Evolutionary conservation across 2,797 vertebrate genomes (phyloP).

Genomic region (Basileuterus tristriatus): DNA sequence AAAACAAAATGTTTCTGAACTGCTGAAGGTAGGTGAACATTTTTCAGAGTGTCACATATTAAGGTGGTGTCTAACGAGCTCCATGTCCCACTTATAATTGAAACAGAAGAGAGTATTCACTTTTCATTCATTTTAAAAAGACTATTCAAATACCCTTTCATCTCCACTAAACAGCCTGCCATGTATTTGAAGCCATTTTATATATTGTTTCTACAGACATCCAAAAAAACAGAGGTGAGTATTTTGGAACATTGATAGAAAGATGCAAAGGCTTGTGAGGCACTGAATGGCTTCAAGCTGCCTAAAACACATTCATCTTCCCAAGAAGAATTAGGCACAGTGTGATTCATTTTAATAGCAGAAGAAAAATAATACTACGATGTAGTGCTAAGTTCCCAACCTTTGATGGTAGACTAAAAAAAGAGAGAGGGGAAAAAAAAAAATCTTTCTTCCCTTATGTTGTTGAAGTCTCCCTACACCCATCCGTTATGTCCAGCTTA

Average conservation of each 20-base stretch:
- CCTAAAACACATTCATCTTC: conserved; percentile 76
- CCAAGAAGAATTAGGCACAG: conserved; percentile 77
- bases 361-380: conserved; percentile 76
- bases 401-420: conserved; percentile 71
- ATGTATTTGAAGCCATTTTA: conserved; percentile 75
- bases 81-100: conserved; percentile 72
- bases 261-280: conserved; percentile 72
- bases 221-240: conserved; percentile 71
- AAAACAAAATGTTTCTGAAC: conserved; percentile 56
- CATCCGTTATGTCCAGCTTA: conserved; percentile 76
- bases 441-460: conserved; percentile 67
- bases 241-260: conserved; percentile 74
- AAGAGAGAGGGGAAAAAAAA: neutral
- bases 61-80: conserved; percentile 68
- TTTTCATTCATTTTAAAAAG: conserved; percentile 77
- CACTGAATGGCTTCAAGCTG: conserved; percentile 76
- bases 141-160: conserved; percentile 76
- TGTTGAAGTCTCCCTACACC: conserved; percentile 75
- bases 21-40: conserved; percentile 41
- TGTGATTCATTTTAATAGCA: conserved; percentile 81
- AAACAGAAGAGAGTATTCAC: conserved; percentile 73
- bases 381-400: conserved; percentile 71
- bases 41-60: conserved; percentile 62
- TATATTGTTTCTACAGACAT: conserved; percentile 77
- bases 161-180: conserved; percentile 77